Percentiles rank a stretch among this genome's conserved stretches.
Evolutionary conservation across 1,140 invertebrate species (phyloP).

Genomic region (Drosophila novamexicana): DNA sequence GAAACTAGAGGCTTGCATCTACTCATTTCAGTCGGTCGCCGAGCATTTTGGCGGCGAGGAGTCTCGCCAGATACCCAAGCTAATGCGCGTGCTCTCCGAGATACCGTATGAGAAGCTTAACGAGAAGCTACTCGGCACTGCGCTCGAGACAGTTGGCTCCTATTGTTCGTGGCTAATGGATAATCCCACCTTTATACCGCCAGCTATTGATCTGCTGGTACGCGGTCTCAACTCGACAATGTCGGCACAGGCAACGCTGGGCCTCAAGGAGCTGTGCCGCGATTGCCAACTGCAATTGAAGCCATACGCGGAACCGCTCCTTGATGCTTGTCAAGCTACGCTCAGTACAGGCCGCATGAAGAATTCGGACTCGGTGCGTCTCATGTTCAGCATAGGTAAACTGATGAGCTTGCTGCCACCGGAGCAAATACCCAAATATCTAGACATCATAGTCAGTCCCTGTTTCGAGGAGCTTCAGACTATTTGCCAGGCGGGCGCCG

Average conservation of each 20-base stretch:
- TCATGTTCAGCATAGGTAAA: constrained; percentile 92
- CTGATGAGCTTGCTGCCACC: constrained; percentile 89
- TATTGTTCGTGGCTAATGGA: constrained; percentile 93
- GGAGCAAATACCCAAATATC: constrained; percentile 88
- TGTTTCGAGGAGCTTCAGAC: constrained; percentile 88
- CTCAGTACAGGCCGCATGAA: constrained; percentile 86
- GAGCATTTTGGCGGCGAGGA: constrained; percentile 90
- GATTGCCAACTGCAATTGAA: constrained; percentile 90
- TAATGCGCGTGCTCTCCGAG: constrained; percentile 89
- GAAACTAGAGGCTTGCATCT: constrained; percentile 90
- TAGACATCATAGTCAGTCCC: constrained; percentile 89
- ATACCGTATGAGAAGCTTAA: constrained; percentile 88
- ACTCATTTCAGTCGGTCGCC: constrained; percentile 92
- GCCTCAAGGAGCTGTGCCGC: constrained; percentile 92
- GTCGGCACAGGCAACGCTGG: constrained; percentile 92
- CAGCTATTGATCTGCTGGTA: constrained; percentile 87
- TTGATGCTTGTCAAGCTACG: constrained; percentile 86
- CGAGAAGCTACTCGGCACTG: constrained; percentile 87
- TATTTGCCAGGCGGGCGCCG: constrained; percentile 85
- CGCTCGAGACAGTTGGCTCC: constrained; percentile 90
- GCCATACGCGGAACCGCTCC: constrained; percentile 89
- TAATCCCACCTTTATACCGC: constrained; percentile 86
- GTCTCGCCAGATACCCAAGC: constrained; percentile 86
- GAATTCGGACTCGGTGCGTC: constrained; percentile 88
- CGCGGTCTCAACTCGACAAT: constrained; percentile 89